Percentiles rank a stretch among this genome's conserved stretches.
Conservation (phyloP, 2,888 invertebrate genomes). For the Lepidocyrtoides sp. region DNA sequence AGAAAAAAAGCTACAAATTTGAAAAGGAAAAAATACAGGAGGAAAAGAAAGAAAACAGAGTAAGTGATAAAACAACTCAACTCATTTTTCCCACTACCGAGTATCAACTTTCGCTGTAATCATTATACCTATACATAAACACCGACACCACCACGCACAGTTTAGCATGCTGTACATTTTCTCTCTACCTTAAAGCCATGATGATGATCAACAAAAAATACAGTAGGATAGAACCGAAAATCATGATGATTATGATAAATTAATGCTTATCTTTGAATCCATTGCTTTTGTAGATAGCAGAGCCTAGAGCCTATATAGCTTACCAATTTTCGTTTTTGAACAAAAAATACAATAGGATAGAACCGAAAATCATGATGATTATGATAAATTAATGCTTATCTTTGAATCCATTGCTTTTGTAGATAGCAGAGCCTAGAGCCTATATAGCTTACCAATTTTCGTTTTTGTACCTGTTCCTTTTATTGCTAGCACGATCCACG, state of each 20-base stretch:
- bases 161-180: no score
- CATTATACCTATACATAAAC: not conserved
- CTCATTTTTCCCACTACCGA: not conserved
- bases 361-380: slow-evolving; percentile 8
- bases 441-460: not conserved
- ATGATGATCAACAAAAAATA: no score
- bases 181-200: slow-evolving; percentile 8
- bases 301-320: not conserved
- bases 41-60: not conserved
- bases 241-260: slow-evolving; percentile 27
- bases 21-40: slow-evolving; percentile 23
- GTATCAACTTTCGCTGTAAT: slow-evolving; percentile 49
- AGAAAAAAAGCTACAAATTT: slow-evolving; percentile 3
- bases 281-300: not conserved
- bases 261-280: slow-evolving; percentile 13
- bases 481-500: not conserved
- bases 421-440: not conserved
- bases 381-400: slow-evolving; percentile 26
- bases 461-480: not conserved
- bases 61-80: not conserved
- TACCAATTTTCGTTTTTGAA: not conserved
- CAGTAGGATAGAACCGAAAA: not conserved
- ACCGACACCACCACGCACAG: no score
- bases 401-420: not conserved
- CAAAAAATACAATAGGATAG: no score